Evolutionary conservation across 2,888 invertebrate genomes (phyloP).

Genomic region (Agrochola litura): DNA sequence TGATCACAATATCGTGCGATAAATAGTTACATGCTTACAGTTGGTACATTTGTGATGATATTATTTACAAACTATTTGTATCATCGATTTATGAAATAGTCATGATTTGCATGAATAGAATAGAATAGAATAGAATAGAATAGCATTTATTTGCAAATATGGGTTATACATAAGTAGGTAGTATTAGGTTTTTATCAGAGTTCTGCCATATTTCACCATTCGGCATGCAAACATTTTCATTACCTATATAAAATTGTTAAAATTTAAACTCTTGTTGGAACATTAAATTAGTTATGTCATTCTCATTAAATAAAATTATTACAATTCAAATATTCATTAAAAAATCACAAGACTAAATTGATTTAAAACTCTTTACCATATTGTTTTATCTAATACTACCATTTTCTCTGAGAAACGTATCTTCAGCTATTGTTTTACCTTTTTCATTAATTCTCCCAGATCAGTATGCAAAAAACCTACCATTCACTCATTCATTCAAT

Average conservation of each 20-base stretch:
- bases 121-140: no score
- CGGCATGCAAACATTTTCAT: no score
- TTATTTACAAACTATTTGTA: neutral
- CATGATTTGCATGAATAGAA: neutral
- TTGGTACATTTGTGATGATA: neutral
- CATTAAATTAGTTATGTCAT: no score
- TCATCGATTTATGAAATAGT: neutral
- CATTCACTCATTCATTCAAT: constrained; percentile 50
- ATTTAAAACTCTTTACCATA: constrained; percentile 8
- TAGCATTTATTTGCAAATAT: no score
- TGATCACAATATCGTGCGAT: neutral
- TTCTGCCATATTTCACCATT: no score
- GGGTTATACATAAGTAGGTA: no score
- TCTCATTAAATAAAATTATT: no score
- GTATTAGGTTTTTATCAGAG: no score
- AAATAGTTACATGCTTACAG: neutral
- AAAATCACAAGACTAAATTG: neutral
- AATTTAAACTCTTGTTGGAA: no score
- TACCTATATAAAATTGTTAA: no score
- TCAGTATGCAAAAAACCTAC: constrained; percentile 29
- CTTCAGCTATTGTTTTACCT: constrained; percentile 23
- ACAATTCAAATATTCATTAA: no score
- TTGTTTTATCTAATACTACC: neutral
- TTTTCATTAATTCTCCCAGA: constrained; percentile 52
- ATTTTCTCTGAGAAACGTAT: constrained; percentile 15